phyloP scores from a whole-genome alignment of 2,113 vertebrate species.

The Heterotilapia buettikoferi region DNA sequence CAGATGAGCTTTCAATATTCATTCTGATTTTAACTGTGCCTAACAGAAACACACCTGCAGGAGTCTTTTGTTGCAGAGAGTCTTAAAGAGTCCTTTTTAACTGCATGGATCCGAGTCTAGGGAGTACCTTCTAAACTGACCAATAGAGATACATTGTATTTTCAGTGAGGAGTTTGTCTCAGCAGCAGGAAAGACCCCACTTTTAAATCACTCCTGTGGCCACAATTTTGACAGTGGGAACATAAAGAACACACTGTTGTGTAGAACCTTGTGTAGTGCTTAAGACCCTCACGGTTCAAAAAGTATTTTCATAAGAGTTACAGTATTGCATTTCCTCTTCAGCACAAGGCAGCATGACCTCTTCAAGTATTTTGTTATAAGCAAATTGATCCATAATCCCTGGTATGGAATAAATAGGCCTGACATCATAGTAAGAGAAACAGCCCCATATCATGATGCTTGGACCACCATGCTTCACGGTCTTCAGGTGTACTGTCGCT shows the following conservation, averaged over 20 bases:
- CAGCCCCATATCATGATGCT: neutral
- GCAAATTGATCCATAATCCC: neutral
- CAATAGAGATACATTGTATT: neutral
- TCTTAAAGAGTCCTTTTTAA: neutral
- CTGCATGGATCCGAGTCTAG: neutral
- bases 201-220: neutral
- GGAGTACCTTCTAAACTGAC: neutral
- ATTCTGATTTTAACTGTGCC: neutral
- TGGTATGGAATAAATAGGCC: neutral
- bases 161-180: neutral
- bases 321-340: neutral
- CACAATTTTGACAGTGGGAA: neutral
- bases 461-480: neutral
- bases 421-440: neutral
- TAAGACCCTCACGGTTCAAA: neutral
- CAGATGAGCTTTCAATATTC: neutral
- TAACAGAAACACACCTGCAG: neutral
- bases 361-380: neutral
- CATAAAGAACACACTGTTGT: neutral
- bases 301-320: neutral
- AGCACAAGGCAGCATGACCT: neutral
- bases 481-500: neutral
- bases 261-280: neutral
- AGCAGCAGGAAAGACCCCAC: neutral
- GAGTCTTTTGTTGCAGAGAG: neutral